phyloP scores from a whole-genome alignment of 2,113 vertebrate species.

The Aspidoscelis tigris region DNA sequence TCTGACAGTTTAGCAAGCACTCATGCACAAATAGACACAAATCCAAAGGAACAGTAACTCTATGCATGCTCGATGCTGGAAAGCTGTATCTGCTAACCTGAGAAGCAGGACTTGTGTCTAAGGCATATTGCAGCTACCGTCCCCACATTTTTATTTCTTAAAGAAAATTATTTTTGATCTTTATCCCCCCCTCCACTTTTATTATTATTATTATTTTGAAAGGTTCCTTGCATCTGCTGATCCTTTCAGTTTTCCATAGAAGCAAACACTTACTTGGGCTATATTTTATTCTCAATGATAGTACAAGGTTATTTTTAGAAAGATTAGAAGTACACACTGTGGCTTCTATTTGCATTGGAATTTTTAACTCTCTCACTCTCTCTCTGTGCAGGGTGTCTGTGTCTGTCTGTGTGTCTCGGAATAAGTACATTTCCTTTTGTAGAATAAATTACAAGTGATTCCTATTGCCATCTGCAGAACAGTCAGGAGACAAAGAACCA shows the following conservation, averaged over 20 bases:
- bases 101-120: background rate
- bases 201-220: background rate
- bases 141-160: background rate
- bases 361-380: background rate
- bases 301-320: background rate
- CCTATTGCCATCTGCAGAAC: background rate
- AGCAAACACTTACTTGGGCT: background rate
- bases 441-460: background rate
- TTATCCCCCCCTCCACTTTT: background rate
- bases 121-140: background rate
- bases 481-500: background rate
- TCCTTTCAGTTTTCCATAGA: background rate
- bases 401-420: background rate
- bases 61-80: background rate
- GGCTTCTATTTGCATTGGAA: background rate
- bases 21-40: background rate
- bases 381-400: background rate
- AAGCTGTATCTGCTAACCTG: background rate
- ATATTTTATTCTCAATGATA: background rate
- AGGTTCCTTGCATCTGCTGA: background rate
- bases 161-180: constrained; percentile 14
- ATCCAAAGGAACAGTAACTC: background rate
- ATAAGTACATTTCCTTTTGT: background rate
- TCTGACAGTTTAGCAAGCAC: too few relatives aligned
- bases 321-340: background rate